These are phyloP conservation scores for Parazoanthus atlanticus DNA, from an alignment of 92 coral and sea anemone genomes.

Conservation along the genomic window DNA sequence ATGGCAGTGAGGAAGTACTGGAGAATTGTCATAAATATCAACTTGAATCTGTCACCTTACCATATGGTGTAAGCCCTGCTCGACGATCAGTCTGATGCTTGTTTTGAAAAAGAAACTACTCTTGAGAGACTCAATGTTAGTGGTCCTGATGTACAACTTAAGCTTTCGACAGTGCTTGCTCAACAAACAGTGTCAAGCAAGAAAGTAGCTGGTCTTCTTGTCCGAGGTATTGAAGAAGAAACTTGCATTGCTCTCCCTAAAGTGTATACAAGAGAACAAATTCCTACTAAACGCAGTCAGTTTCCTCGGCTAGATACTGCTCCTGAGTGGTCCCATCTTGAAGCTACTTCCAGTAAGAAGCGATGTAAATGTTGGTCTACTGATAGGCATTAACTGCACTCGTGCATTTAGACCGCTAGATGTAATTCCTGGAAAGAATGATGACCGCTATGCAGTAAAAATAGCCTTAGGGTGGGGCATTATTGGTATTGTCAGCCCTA, in stretches of 20 bases:
- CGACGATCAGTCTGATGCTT: slow-evolving; percentile 72
- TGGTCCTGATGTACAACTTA: slow-evolving; percentile 47
- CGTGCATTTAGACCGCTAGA: slow-evolving; percentile 47
- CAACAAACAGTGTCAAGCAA: slow-evolving; percentile 32
- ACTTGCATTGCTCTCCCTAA: slow-evolving; percentile 43
- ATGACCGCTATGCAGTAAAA: slow-evolving; percentile 51
- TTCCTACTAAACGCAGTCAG: slow-evolving; percentile 54
- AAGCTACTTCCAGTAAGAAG: slow-evolving; percentile 35
- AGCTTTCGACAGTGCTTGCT: slow-evolving; percentile 59
- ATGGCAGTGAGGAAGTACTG: too few relatives aligned
- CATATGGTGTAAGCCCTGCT: slow-evolving; percentile 51
- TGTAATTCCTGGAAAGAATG: slow-evolving; percentile 39
- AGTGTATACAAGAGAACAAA: slow-evolving; percentile 51
- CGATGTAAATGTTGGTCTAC: slow-evolving; percentile 42
- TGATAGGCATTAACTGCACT: too few relatives aligned
- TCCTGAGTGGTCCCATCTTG: slow-evolving; percentile 59
- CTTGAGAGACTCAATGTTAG: slow-evolving; percentile 21
- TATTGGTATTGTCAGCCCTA: slow-evolving; percentile 38
- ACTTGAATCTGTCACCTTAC: too few relatives aligned
- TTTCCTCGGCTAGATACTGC: slow-evolving; percentile 65
- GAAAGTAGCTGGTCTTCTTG: slow-evolving; percentile 53
- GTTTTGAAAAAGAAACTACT: slow-evolving; percentile 44
- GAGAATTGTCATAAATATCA: too few relatives aligned
- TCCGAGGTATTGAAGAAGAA: slow-evolving; percentile 42
- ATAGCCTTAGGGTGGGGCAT: slow-evolving; percentile 69